Percentiles rank a stretch among this genome's conserved stretches.
Evolutionary conservation across 2,113 vertebrate species (phyloP).

Genomic region (Solea solea): DNA sequence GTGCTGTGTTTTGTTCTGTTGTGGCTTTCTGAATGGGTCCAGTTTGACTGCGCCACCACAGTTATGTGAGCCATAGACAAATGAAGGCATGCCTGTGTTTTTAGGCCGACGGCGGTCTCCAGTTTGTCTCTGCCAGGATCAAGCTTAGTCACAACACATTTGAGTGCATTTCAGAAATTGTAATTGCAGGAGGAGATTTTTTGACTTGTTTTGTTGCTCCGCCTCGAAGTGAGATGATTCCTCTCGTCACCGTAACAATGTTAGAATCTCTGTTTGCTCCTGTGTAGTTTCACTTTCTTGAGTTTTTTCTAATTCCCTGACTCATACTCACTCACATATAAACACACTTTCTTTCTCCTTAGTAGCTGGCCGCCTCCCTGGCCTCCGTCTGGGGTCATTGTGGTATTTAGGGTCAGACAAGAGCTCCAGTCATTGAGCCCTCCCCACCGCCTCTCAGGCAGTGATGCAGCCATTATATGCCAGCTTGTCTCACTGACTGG

Average conservation of each 20-base stretch:
- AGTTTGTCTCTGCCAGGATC: slow-evolving; percentile 31
- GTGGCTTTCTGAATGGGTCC: slow-evolving; percentile 64
- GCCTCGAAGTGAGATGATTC: slow-evolving; percentile 37
- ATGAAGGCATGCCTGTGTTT: slow-evolving; percentile 54
- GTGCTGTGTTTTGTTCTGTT: slow-evolving; percentile 28
- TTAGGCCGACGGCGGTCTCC: slow-evolving; percentile 49
- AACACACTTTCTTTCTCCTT: slow-evolving; percentile 23
- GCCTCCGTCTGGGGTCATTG: slow-evolving; percentile 78
- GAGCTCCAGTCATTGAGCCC: slow-evolving; percentile 83
- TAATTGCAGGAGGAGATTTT: slow-evolving; percentile 29
- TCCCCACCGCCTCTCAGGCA: slow-evolving; percentile 79
- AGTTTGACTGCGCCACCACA: slow-evolving; percentile 68
- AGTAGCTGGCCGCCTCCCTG: slow-evolving; percentile 70
- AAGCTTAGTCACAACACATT: slow-evolving; percentile 60
- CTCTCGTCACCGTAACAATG: slow-evolving; percentile 21
- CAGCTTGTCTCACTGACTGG: slow-evolving; percentile 76
- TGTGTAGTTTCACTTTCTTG: slow-evolving; percentile 12
- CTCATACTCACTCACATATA: slow-evolving; percentile 5
- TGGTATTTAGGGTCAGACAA: slow-evolving; percentile 89
- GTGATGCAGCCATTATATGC: slow-evolving; percentile 65
- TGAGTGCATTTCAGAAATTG: slow-evolving; percentile 56
- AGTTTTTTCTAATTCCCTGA: slow-evolving; percentile 26
- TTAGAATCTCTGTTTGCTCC: slow-evolving; percentile 4
- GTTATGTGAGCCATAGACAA: slow-evolving; percentile 59
- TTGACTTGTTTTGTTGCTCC: slow-evolving; percentile 11